These are phyloP conservation scores for Macrotus californicus DNA, from an alignment of 2,113 vertebrate species.

Conservation along the genomic window DNA sequence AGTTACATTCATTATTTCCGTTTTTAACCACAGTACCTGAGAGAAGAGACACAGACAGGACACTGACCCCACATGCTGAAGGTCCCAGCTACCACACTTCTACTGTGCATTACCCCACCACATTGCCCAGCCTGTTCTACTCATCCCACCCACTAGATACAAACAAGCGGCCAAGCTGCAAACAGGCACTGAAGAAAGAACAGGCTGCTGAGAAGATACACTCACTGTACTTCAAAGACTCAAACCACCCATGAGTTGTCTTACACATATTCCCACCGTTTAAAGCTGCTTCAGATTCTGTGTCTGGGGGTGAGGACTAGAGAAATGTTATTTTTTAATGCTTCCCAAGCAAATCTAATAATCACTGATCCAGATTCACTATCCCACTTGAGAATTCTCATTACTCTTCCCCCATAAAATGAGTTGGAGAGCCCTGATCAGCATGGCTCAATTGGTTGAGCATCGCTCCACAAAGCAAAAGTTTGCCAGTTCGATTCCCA, in stretches of 20 bases:
- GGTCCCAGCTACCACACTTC: not conserved
- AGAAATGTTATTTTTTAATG: not conserved
- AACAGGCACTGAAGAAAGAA: not conserved
- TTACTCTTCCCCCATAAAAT: not conserved
- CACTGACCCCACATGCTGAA: not conserved
- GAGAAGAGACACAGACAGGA: not conserved
- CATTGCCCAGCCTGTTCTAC: too few relatives aligned
- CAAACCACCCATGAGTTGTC: not conserved
- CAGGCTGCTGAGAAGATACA: not conserved
- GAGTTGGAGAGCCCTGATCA: not conserved
- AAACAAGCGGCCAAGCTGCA: not conserved
- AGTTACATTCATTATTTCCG: not conserved
- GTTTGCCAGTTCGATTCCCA: too few relatives aligned
- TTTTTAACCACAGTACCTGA: not conserved
- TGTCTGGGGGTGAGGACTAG: rapidly evolving
- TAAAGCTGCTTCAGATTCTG: not conserved
- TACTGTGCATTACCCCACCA: not conserved
- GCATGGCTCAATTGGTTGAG: too few relatives aligned
- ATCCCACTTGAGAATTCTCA: not conserved
- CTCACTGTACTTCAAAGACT: not conserved
- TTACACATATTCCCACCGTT: not conserved
- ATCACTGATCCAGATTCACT: not conserved
- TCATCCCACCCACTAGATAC: not conserved
- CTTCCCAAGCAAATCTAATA: not conserved
- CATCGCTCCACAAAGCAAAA: too few relatives aligned